phyloP scores from a whole-genome alignment of 1,140 invertebrate species.

The Drosophila lini region DNA sequence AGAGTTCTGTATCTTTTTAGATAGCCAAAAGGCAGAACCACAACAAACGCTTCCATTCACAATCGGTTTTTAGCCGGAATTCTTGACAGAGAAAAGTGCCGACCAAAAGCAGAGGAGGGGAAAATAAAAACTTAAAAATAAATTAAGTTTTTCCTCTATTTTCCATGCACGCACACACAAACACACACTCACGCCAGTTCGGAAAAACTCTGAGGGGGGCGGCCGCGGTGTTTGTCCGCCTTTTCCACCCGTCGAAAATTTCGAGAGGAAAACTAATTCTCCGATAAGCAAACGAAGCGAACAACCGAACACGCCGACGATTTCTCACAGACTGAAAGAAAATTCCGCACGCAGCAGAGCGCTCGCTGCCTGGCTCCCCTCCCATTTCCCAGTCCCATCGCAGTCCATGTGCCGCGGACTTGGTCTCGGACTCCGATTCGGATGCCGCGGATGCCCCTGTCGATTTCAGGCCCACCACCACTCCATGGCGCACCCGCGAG shows the following conservation, averaged over 20 bases:
- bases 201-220: slow-evolving; percentile 61
- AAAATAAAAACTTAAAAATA: slow-evolving; percentile 77
- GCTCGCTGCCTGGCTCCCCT: slow-evolving; percentile 26
- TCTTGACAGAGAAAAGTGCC: slow-evolving; percentile 60
- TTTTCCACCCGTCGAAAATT: slow-evolving; percentile 63
- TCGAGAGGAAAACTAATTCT: slow-evolving; percentile 28
- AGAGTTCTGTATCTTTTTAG: slow-evolving; percentile 38
- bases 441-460: slow-evolving; percentile 31
- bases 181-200: slow-evolving; percentile 21
- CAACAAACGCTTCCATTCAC: slow-evolving; percentile 75
- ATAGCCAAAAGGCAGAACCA: slow-evolving; percentile 24
- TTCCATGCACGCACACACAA: slow-evolving; percentile 47
- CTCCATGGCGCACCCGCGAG: slow-evolving; percentile 77
- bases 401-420: slow-evolving; percentile 15
- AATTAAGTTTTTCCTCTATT: slow-evolving; percentile 71
- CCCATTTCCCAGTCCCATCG: slow-evolving; percentile 17
- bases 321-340: slow-evolving; percentile 82
- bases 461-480: slow-evolving; percentile 46
- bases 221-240: slow-evolving; percentile 61
- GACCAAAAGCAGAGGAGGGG: slow-evolving; percentile 34
- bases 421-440: slow-evolving; percentile 4
- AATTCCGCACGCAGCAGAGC: slow-evolving; percentile 77
- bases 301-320: slow-evolving; percentile 68
- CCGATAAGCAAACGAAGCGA: slow-evolving; percentile 54
- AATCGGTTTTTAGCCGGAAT: slow-evolving; percentile 67